Percentiles rank a stretch among this genome's conserved stretches.
phyloP scores from a whole-genome alignment of 1,140 invertebrate species.

The Vanessa atalanta region DNA sequence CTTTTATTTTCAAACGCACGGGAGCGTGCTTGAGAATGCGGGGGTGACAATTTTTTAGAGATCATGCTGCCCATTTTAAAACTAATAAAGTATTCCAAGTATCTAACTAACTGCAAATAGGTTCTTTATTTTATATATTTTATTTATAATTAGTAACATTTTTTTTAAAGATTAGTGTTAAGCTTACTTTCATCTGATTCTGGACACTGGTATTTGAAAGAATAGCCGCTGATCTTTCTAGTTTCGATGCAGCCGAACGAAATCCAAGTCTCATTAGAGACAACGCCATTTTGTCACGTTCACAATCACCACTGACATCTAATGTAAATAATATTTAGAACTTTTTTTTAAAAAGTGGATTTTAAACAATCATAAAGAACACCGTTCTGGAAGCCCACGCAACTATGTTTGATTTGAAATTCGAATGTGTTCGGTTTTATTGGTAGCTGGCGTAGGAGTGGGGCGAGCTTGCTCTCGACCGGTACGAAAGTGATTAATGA shows the following conservation, averaged over 20 bases:
- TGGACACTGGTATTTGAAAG: constrained; percentile 56
- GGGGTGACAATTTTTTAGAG: constrained; percentile 10
- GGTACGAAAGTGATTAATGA: constrained; percentile 14
- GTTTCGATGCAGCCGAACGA: constrained; percentile 54
- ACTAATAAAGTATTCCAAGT: not conserved
- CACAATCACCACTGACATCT: constrained; percentile 38
- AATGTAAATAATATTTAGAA: constrained; percentile 1
- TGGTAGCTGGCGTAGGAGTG: constrained; percentile 32
- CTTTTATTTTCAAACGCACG: constrained; percentile 6
- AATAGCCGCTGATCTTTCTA: constrained; percentile 64
- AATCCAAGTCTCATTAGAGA: constrained; percentile 65
- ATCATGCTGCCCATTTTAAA: not conserved
- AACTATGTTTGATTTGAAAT: constrained; percentile 48
- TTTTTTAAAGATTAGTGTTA: not conserved
- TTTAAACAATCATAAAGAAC: not conserved
- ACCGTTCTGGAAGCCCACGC: not conserved
- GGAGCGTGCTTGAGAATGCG: not conserved
- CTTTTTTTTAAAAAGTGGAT: too few relatives aligned
- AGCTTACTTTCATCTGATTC: constrained; percentile 58
- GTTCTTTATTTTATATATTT: constrained; percentile 15
- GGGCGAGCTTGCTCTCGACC: constrained; percentile 33
- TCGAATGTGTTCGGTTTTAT: constrained; percentile 59
- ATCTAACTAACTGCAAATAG: not conserved
- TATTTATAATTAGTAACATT: not conserved
- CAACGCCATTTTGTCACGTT: constrained; percentile 65